Conservation (phyloP, 2,113 vertebrate species). For the Pycnonotus jocosus region DNA sequence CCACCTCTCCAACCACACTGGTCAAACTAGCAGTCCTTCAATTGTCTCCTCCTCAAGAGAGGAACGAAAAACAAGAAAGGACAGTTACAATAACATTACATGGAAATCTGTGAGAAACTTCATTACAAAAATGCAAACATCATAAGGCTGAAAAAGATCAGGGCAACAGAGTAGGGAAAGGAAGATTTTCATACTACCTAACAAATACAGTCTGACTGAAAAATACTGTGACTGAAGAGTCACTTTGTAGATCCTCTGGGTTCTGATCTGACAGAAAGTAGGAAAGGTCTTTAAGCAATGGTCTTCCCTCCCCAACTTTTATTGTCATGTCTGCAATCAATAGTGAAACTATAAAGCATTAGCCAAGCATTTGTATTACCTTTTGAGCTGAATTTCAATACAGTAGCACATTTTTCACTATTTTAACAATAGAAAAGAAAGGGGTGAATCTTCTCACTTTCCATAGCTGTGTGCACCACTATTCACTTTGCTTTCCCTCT, state of each 20-base stretch:
- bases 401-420: background rate
- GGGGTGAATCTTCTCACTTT: background rate
- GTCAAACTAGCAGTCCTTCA: too few species aligned
- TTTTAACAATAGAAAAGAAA: background rate
- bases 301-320: background rate
- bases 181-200: background rate
- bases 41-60: too few species aligned
- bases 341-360: background rate
- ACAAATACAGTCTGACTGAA: background rate
- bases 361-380: background rate
- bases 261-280: background rate
- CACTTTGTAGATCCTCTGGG: background rate
- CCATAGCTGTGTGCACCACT: accelerated
- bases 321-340: background rate
- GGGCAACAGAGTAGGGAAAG: background rate
- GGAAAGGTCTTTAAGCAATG: background rate
- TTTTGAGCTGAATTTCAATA: background rate
- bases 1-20: too few species aligned
- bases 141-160: too few species aligned
- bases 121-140: too few species aligned
- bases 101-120: too few species aligned
- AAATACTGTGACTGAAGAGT: background rate
- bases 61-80: too few species aligned
- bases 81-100: too few species aligned
- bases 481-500: background rate